phyloP scores from a whole-genome alignment of 2,113 vertebrate species.

The Colius striatus region DNA sequence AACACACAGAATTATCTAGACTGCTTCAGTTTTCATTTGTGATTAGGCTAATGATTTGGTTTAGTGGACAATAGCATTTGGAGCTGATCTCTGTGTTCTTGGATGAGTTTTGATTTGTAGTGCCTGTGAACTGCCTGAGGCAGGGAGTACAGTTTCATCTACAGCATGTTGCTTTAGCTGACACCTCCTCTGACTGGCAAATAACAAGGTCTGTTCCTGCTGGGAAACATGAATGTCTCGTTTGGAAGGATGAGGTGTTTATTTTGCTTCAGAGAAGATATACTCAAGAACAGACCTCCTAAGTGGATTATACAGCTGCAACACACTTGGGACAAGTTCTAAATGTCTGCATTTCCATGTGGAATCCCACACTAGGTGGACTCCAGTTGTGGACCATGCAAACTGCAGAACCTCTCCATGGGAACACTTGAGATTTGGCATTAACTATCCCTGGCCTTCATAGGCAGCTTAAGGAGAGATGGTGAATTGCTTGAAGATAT shows the following conservation, averaged over 20 bases:
- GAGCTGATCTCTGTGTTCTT: not conserved
- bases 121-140: not conserved
- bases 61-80: not conserved
- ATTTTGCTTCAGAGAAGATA: constrained; percentile 1
- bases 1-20: not conserved
- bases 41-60: not conserved
- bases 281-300: not conserved
- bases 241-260: not conserved
- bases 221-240: not conserved
- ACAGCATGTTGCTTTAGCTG: not conserved
- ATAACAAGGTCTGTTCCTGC: not conserved
- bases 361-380: not conserved
- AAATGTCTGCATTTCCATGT: not conserved
- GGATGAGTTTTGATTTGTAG: not conserved
- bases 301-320: not conserved
- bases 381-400: not conserved
- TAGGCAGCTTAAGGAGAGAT: not conserved
- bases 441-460: not conserved
- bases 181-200: not conserved
- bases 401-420: not conserved
- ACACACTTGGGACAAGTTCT: not conserved
- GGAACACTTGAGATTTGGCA: not conserved
- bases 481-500: not conserved
- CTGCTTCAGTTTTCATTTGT: not conserved
- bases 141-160: not conserved